Evolutionary conservation across 2,888 invertebrate species (phyloP).

Genomic region (Sialis lutaria): DNA sequence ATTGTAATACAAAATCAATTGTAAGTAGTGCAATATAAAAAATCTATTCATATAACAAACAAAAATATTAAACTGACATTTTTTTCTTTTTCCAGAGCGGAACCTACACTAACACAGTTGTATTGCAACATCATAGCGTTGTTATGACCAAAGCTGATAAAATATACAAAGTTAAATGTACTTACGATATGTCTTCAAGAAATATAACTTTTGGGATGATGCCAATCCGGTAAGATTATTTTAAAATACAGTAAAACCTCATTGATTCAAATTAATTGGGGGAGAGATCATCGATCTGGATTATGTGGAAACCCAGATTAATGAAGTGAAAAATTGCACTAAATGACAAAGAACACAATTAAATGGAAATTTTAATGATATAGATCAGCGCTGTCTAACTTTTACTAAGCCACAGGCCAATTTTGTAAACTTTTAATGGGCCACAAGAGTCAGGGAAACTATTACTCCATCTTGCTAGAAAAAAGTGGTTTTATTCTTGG

Average conservation of each 20-base stretch:
- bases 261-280: background rate
- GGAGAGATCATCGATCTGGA: too few species aligned
- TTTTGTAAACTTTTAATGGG: too few species aligned
- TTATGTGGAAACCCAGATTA: too few species aligned
- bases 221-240: slow-evolving; percentile 58
- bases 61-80: background rate
- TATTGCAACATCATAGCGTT: slow-evolving; percentile 86
- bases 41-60: background rate
- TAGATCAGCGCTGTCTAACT: too few species aligned
- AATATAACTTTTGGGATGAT: slow-evolving; percentile 96
- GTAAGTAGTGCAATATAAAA: slow-evolving; percentile 35
- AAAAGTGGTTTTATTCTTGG: too few species aligned
- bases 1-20: slow-evolving; percentile 90
- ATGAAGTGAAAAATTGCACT: too few species aligned
- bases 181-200: slow-evolving; percentile 91
- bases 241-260: too few species aligned
- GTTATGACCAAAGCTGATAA: slow-evolving; percentile 95
- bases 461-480: too few species aligned
- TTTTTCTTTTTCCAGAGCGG: slow-evolving; percentile 49
- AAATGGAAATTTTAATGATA: too few species aligned
- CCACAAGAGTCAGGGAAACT: too few species aligned
- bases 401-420: too few species aligned
- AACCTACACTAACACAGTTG: slow-evolving; percentile 86
- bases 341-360: too few species aligned
- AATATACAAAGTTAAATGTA: slow-evolving; percentile 91